phyloP scores from a whole-genome alignment of 2,113 vertebrate genomes.

The Pachycephala philippinensis region DNA sequence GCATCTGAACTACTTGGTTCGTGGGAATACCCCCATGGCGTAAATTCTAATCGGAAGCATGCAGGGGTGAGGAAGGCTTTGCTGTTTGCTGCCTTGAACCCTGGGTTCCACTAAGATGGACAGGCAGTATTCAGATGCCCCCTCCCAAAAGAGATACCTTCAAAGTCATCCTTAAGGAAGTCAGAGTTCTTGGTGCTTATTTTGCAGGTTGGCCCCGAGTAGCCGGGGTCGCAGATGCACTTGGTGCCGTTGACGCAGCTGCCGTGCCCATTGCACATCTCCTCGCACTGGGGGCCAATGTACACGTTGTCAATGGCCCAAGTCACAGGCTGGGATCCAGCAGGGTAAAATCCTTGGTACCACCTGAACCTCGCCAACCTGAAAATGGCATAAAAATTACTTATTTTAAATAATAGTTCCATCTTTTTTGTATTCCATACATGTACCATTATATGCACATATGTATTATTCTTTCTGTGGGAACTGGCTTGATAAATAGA shows the following conservation, averaged over 20 bases:
- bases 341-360: conserved; percentile 94
- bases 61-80: not conserved
- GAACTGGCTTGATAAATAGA: not conserved
- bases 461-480: not conserved
- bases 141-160: conserved; percentile 76
- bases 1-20: not conserved
- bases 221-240: conserved; percentile 88
- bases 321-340: conserved; percentile 85
- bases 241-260: conserved; percentile 87
- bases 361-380: conserved; percentile 95
- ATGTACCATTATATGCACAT: not conserved
- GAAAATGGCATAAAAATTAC: not conserved
- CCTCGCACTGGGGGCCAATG: conserved; percentile 93
- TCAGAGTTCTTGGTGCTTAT: conserved; percentile 87
- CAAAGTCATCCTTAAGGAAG: conserved; percentile 98
- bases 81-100: not conserved
- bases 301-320: conserved; percentile 97
- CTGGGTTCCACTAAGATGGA: not conserved
- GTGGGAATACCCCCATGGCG: not conserved
- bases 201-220: conserved; percentile 89
- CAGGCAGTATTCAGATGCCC: not conserved
- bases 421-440: not conserved
- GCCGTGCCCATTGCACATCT: conserved; percentile 94
- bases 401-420: not conserved
- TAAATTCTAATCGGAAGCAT: not conserved